Percentiles rank a stretch among this genome's conserved stretches.
Conservation (phyloP, 2,797 vertebrate genomes). For the Pelochelys cantorii region DNA sequence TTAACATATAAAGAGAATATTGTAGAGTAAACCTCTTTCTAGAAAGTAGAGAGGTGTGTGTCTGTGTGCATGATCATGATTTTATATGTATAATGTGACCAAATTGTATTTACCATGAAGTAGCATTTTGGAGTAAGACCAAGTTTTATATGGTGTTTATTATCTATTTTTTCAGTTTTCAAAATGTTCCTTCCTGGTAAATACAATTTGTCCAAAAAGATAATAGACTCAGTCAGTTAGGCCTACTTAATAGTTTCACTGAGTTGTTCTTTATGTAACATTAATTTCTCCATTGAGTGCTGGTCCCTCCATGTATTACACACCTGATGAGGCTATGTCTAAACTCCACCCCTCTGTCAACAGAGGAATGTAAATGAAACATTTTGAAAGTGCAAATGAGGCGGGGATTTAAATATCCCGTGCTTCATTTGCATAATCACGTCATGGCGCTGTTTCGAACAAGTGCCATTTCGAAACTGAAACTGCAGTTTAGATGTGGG, state of each 20-base stretch:
- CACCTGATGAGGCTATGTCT: not conserved
- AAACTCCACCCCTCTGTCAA: too few species aligned
- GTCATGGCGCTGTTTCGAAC: too few species aligned
- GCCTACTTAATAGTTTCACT: not conserved
- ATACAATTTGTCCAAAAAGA: not conserved
- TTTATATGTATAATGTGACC: accelerated
- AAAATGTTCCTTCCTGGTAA: not conserved
- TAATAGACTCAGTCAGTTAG: not conserved
- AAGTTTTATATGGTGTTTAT: not conserved
- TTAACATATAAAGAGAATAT: not conserved
- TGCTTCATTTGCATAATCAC: too few species aligned
- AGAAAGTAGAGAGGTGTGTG: not conserved
- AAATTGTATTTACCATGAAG: not conserved
- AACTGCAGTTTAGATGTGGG: too few species aligned
- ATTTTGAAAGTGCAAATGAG: too few species aligned
- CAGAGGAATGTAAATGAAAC: too few species aligned
- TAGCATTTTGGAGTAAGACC: conserved; percentile 1
- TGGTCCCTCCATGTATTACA: not conserved
- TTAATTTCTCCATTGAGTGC: not conserved
- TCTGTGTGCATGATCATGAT: not conserved
- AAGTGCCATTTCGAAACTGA: too few species aligned
- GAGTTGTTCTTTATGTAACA: not conserved
- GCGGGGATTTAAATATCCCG: too few species aligned
- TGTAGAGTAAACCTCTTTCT: not conserved
- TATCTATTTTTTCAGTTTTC: not conserved